Evolutionary conservation across 2,888 invertebrate species (phyloP), one percentile per base, ranked within the genome.

Genomic region (Strigamia maritima): DNA sequence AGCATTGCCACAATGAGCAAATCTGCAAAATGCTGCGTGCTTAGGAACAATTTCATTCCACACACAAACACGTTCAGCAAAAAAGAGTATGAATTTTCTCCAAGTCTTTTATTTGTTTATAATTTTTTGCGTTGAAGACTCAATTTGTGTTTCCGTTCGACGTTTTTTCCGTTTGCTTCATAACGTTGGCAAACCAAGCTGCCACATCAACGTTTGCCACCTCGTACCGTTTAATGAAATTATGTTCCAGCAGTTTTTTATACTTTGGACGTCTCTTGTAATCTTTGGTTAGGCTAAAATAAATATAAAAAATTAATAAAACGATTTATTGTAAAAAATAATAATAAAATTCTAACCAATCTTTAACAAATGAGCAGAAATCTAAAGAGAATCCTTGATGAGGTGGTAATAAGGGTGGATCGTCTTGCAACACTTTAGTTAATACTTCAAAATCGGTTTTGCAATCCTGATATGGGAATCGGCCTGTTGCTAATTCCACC

Each of bases 381-480:
- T 97, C 94, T 74, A 90, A 88, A 80, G 93, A 91, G 86, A 97
- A 98, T 80, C 91, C 90, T 83, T 90, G 89, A 82, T 92, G 91
- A 49, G 89, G 87, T 0, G 97, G 96, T 84, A 98, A 88, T 83
- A 90, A 89, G 10, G 96, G 96, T 35, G 96, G 95, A 83, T 93
- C 95, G 82, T 94, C 93, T 83, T 93, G 91, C 84, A 98, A 90
- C 83, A 97, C 96, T 89, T 93, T 93, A 78, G 95, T 92, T 83
- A 97, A 90, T 79, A 98, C 96, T 89, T 98, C 98, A 88, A 99
- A 99, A 88, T 98, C 98, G 84, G 95, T 97, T 88, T 93, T 93
- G 87, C 98, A 98, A 87, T 96, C 94, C 87, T 95, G 95, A 84
- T 89, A 89, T 0, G 98, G 98, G 86, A 97, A 98, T 82, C 93